Evolutionary conservation across 2,113 vertebrate genomes (phyloP), one percentile per base, ranked within the genome.

Genomic region (Leuciscus idus): DNA sequence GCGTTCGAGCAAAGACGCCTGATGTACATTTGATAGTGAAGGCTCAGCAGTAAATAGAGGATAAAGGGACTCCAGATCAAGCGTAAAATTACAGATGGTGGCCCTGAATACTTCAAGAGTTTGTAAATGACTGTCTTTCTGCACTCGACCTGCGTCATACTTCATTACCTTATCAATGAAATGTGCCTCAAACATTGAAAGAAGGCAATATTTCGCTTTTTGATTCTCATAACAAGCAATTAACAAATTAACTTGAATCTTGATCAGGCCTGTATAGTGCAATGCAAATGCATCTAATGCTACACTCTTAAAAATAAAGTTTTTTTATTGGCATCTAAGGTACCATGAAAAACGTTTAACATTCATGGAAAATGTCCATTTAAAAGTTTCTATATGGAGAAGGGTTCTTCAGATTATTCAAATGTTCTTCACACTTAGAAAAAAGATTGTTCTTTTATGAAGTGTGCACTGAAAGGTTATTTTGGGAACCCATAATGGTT

Each of bases 31-130:
- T 93, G 92, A 93, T 92, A 91, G 90, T 91, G 88, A 94, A 91
- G 87, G 90, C 87, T 87, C 87, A 57, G 83, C 89, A 79, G 89
- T 87, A 93, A 90, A 89, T 86, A 88, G 81, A 90, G 90, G 87
- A 92, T 92, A 90, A 93, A 93, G 89, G 84, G 92, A 92, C 90
- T 93, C 82, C 90, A 93, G 94, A 93, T 94, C 92, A 95, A 91
- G 90, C 92, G 89, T 95, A 93, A 95, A 95, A 95, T 94, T 94
- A 91, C 94, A 94, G 93, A 94, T 94, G 93, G 90, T 94, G 92
- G 92, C 92, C 91, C 87, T 86, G 74, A 87, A 84, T 91, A 89
- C 66, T 90, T 91, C 91, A 91, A 90, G 90, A 94, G 93, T 93
- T 91, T 88, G 90, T 93, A 93, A 94, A 93, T 91, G 93, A 93